Base-by-base conservation (phyloP, 2,113 vertebrate genomes). In the Mesembrinibis cayennensis region DNA sequence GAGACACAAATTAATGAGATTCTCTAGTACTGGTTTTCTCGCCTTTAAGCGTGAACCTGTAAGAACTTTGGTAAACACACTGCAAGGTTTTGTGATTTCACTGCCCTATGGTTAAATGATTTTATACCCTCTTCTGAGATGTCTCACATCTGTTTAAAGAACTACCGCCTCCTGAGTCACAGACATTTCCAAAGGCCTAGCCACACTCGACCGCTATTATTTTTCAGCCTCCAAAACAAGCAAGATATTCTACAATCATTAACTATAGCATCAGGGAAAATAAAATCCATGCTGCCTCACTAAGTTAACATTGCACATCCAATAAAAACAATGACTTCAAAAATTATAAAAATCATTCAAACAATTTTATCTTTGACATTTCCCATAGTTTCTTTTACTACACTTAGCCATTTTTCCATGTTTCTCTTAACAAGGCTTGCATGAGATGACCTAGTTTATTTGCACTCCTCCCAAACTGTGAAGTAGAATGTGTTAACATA, bases 401-500 rank as follows among this genome's bases (percentile, higher is more conserved):
- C 69, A 47, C 82, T 93, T 88, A 79, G 92, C 61, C 86, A 84
- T 86, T 93, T 94, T 92, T 90, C 93, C 59, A 62, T 59, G 76
- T 95, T 97, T 97, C 89, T 92, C 76, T 93, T 95, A 95, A 93
- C 84, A 94, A 94, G 96, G 66, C 90, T 96, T 88, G 85, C 90
- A 82, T 77, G 96, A 95, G 62, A 83, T 96, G 95, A 96, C 96
- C 96, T 83, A 93, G 87, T 96, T 96, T 96, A 94, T 95, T 95
- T 95, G 96, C 92, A 95, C 95, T 96, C 87, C 84, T 94, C 82
- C 85, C 90, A 90, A 96, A 95, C 96, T 90, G 95, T 93, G 96
- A 97, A 95, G 85, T 80, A 93, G 82, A 97, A 96, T 20, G 92
- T 92, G 95, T 93, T 97, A 97, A 97, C 96, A 90, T 62, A 95